These are phyloP conservation scores for Chloroceryle inda DNA, from an alignment of 2,797 vertebrate genomes.

Conservation along the genomic window DNA sequence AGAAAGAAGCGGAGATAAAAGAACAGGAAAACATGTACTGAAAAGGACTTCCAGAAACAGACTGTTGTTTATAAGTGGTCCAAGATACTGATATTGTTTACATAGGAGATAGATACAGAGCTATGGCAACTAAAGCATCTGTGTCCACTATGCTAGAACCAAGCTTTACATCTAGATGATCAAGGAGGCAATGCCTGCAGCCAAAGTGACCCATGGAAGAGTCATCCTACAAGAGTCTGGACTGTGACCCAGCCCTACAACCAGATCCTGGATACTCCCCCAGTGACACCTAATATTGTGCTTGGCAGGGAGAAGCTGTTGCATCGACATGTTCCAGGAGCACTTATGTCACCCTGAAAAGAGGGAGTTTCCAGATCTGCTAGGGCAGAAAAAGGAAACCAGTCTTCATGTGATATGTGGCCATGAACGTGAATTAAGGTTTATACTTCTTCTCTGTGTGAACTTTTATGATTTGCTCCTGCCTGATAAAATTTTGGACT, in stretches of 20 bases:
- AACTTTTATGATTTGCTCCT: not conserved
- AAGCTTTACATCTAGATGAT: not conserved
- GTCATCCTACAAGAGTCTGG: not conserved
- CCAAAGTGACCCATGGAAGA: not conserved
- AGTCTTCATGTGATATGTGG: not conserved
- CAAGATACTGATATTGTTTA: not conserved
- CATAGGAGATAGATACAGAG: not conserved
- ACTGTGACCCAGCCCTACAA: not conserved
- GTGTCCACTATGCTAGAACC: not conserved
- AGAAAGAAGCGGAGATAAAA: constrained; percentile 8
- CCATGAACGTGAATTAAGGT: not conserved
- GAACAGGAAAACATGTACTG: not conserved
- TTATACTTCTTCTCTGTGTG: not conserved
- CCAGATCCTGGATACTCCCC: not conserved
- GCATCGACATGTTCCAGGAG: not conserved
- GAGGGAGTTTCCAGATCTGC: not conserved
- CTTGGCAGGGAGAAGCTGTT: not conserved
- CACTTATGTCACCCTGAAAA: not conserved
- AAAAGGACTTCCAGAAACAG: constrained; percentile 32
- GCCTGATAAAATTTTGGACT: not conserved
- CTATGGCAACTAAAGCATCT: not conserved
- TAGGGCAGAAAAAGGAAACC: not conserved
- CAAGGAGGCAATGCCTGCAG: not conserved
- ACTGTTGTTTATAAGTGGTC: not conserved
- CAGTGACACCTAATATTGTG: not conserved